Conservation (phyloP, 1,140 invertebrate genomes). For the Pseudomyrmex pallidus region DNA sequence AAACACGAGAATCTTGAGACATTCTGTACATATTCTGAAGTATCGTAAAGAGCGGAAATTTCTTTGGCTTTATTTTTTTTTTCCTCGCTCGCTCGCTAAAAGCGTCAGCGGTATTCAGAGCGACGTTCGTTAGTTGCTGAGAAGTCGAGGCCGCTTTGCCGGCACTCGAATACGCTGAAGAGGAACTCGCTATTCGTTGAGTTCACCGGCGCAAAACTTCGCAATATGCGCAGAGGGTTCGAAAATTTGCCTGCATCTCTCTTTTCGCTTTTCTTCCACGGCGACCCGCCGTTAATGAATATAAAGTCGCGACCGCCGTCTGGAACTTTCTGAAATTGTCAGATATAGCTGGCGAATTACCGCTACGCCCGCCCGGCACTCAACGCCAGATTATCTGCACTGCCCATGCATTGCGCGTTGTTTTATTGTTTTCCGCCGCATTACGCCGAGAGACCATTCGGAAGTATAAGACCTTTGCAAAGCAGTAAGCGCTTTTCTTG, state of each 20-base stretch:
- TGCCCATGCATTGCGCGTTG: conserved; percentile 8
- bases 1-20: conserved; percentile 3
- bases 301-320: conserved; percentile 53
- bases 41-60: not conserved
- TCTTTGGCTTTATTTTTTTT: conserved; percentile 30
- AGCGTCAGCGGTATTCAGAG: conserved; percentile 18
- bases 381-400: conserved; percentile 18
- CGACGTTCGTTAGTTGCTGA: conserved; percentile 34
- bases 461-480: not conserved
- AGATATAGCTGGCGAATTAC: conserved; percentile 48
- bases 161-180: conserved; percentile 29
- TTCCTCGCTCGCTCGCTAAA: conserved; percentile 3
- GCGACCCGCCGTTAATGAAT: conserved; percentile 60
- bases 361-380: not conserved
- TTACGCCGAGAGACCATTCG: conserved; percentile 21
- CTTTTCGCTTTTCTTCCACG: conserved; percentile 10
- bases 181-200: conserved; percentile 36
- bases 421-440: conserved; percentile 41
- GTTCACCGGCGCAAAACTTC: conserved; percentile 49
- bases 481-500: conserved; percentile 40
- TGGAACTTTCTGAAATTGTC: conserved; percentile 49
- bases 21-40: conserved; percentile 25
- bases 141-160: conserved; percentile 44
- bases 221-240: conserved; percentile 44
- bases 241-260: conserved; percentile 10